Evolutionary conservation across 1,140 invertebrate genomes (phyloP).

Genomic region (Lepidurus couesii): DNA sequence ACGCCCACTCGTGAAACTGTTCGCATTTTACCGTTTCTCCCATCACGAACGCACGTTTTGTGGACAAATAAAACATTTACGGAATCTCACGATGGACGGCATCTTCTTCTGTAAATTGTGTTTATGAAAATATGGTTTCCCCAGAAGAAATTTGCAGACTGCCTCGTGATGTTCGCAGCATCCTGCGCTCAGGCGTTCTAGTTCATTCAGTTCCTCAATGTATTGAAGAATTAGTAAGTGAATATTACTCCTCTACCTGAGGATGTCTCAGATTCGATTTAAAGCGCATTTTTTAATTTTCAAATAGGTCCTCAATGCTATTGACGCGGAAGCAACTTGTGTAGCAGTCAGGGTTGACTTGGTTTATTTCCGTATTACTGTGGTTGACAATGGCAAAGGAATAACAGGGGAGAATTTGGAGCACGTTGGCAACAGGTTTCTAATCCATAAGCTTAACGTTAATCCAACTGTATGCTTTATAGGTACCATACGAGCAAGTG

Average conservation of each 20-base stretch:
- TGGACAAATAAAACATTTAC: too few species aligned
- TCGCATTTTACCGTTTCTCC: too few species aligned
- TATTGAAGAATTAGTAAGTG: slow-evolving; percentile 47
- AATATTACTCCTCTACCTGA: not conserved
- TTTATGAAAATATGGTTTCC: not conserved
- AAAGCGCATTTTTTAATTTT: not conserved
- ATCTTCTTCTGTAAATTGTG: not conserved
- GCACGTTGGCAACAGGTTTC: slow-evolving; percentile 51
- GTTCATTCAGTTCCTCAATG: slow-evolving; percentile 46
- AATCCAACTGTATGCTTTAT: not conserved
- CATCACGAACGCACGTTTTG: too few species aligned
- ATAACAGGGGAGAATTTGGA: slow-evolving; percentile 50
- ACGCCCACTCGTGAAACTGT: too few species aligned
- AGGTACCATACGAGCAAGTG: not conserved
- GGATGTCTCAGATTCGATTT: not conserved
- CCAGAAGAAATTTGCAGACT: slow-evolving; percentile 37
- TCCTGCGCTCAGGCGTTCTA: slow-evolving; percentile 46
- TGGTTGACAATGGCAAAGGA: slow-evolving; percentile 61
- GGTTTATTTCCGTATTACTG: slow-evolving; percentile 53
- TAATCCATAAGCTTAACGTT: not conserved
- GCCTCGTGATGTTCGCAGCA: slow-evolving; percentile 41
- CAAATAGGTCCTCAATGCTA: not conserved
- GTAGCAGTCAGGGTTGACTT: not conserved
- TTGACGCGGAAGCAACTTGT: not conserved
- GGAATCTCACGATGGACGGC: too few species aligned